phyloP scores from a whole-genome alignment of 2,113 vertebrate genomes.

The Hypanus sabinus region DNA sequence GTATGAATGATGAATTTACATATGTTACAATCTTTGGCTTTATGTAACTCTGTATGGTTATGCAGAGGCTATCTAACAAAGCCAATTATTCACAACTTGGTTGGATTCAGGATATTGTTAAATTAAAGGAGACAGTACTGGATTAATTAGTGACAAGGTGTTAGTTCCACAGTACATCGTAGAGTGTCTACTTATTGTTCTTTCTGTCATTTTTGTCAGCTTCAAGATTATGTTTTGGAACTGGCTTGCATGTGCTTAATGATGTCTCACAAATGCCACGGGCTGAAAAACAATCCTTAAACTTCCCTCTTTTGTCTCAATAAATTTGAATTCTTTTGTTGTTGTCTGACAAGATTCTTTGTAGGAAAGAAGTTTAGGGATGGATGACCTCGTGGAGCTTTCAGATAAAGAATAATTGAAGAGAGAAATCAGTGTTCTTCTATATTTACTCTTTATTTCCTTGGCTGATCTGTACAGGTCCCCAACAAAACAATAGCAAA shows the following conservation, averaged over 20 bases:
- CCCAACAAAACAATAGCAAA: constrained; percentile 85
- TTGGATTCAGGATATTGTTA: not conserved
- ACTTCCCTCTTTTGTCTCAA: constrained; percentile 40
- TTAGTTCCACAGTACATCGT: not conserved
- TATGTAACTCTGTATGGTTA: not conserved
- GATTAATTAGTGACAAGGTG: not conserved
- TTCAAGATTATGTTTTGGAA: not conserved
- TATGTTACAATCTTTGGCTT: constrained; percentile 26
- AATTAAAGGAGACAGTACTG: not conserved
- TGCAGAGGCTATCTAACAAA: not conserved
- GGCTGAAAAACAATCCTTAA: constrained; percentile 48
- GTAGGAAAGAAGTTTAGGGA: constrained; percentile 51
- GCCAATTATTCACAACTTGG: not conserved
- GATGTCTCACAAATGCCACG: constrained; percentile 47
- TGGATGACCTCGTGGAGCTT: constrained; percentile 42
- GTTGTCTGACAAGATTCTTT: constrained; percentile 39
- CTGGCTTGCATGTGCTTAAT: constrained; percentile 48
- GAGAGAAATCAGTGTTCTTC: constrained; percentile 66
- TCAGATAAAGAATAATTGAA: constrained; percentile 61
- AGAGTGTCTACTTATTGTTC: not conserved
- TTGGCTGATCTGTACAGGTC: constrained; percentile 74
- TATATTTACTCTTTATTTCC: constrained; percentile 73
- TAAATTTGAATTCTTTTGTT: constrained; percentile 39
- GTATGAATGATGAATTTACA: not conserved
- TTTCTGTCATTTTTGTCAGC: not conserved